Conservation (phyloP, 2,113 vertebrate species). For the Gulo gulo region DNA sequence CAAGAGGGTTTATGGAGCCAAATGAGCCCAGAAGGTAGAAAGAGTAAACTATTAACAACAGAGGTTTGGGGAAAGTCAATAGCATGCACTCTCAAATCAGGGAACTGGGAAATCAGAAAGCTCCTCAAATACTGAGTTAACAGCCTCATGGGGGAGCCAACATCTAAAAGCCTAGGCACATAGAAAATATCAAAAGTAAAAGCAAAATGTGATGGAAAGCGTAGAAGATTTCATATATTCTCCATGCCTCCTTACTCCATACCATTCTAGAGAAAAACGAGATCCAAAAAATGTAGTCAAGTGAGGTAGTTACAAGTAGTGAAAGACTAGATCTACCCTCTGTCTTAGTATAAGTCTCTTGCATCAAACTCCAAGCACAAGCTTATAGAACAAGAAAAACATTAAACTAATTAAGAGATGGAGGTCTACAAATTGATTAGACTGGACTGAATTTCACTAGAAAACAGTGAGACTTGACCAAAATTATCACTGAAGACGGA, state of each 20-base stretch:
- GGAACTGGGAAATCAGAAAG: not conserved
- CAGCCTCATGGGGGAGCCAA: not conserved
- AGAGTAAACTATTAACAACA: not conserved
- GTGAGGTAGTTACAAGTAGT: not conserved
- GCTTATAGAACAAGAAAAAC: not conserved
- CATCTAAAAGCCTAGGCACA: not conserved
- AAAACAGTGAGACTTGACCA: not conserved
- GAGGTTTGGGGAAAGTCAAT: not conserved
- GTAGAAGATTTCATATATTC: not conserved
- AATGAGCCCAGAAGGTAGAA: not conserved
- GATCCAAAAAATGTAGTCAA: not conserved
- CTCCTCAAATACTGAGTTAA: not conserved
- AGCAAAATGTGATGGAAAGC: not conserved
- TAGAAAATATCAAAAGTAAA: not conserved
- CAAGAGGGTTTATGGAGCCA: not conserved
- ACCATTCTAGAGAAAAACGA: not conserved
- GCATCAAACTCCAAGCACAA: not conserved
- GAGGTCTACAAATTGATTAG: not conserved
- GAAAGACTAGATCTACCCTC: not conserved
- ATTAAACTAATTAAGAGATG: not conserved
- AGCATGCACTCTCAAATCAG: not conserved
- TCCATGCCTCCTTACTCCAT: not conserved
- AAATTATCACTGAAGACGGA: not conserved
- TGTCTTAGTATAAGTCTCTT: not conserved
- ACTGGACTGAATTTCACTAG: not conserved